phyloP scores from a whole-genome alignment of 2,113 vertebrate genomes.

The Oostethus manadensis region DNA sequence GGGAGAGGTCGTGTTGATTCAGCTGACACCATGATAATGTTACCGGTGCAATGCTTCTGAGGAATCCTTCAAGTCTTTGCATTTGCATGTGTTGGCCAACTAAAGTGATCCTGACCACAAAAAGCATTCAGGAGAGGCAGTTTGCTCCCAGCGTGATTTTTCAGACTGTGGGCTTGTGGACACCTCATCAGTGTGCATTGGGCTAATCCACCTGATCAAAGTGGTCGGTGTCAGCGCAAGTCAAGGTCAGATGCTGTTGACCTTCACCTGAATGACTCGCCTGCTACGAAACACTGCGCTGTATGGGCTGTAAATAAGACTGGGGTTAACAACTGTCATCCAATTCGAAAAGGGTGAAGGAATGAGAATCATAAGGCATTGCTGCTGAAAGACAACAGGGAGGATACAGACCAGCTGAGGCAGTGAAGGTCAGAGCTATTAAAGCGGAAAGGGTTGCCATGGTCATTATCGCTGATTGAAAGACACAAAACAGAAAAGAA shows the following conservation, averaged over 20 bases:
- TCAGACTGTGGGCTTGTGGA: conserved; percentile 12
- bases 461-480: conserved; percentile 42
- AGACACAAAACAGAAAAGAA: conserved; percentile 28
- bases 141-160: conserved; percentile 37
- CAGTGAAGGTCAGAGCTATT: conserved; percentile 50
- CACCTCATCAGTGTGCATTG: conserved; percentile 29
- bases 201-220: conserved; percentile 65
- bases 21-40: neutral
- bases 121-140: conserved; percentile 16
- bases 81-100: conserved; percentile 4
- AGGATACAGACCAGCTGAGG: conserved; percentile 59
- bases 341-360: neutral
- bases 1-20: conserved; percentile 12
- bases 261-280: conserved; percentile 26
- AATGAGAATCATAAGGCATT: neutral
- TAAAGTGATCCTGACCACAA: conserved; percentile 13
- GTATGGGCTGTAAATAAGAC: conserved; percentile 22
- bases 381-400: conserved; percentile 9
- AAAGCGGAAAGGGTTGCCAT: conserved; percentile 50
- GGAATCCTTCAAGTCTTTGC: conserved; percentile 9
- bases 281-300: conserved; percentile 13
- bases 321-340: neutral
- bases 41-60: conserved; percentile 7
- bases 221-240: conserved; percentile 27
- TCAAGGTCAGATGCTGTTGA: conserved; percentile 35